Base-by-base conservation (phyloP, 2,797 vertebrate species). In the Gobionotothen gibberifrons region DNA sequence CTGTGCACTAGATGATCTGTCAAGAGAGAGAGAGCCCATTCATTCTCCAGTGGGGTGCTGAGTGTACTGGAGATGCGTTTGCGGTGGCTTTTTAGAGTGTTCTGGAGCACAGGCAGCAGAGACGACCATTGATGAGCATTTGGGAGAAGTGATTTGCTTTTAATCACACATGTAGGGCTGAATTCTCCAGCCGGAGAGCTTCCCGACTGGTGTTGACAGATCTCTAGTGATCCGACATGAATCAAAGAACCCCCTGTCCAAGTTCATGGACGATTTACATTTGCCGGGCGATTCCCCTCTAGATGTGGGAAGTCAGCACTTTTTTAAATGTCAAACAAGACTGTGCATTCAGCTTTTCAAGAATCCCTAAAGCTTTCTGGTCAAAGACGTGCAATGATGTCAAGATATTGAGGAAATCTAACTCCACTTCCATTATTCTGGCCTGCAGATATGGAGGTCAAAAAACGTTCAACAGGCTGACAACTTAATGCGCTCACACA, bases 261-360 rank as follows among this genome's bases (percentile, higher is more conserved):
- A 85, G 55, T 83, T 81, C 22, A 64, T 72, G 78, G 75, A 79
- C 5, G 32, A 76, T 77, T 79, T 52, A 48, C 64, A 77, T 81
- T 48, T 74, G 19, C n/a, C 14, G 77, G 22, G 51, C 19, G 3
- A 72, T 82, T 85, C 68, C 76, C 74, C 64, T 66, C 72, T 57
- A 72, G 66, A 75, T 67, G 58, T 58, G 58, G 17, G 43, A 84
- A 81, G 86, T 82, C 83, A 79, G 75, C 76, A 76, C 54, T 82
- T 85, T 82, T 85, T 76, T 84, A 72, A 85, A 88, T 82, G 66
- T 84, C 87, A 84, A 67, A 74, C 46, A 26, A 70, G 58, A 83
- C 42, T 14, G 55, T 36, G 63, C 47, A 49, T 73, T 54, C 44
- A 39, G 68, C 61, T 78, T 76, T 84, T 62, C 71, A 63, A 69